Evolutionary conservation across 2,888 invertebrate genomes (phyloP).

Genomic region (Stenichneumon culpator): DNA sequence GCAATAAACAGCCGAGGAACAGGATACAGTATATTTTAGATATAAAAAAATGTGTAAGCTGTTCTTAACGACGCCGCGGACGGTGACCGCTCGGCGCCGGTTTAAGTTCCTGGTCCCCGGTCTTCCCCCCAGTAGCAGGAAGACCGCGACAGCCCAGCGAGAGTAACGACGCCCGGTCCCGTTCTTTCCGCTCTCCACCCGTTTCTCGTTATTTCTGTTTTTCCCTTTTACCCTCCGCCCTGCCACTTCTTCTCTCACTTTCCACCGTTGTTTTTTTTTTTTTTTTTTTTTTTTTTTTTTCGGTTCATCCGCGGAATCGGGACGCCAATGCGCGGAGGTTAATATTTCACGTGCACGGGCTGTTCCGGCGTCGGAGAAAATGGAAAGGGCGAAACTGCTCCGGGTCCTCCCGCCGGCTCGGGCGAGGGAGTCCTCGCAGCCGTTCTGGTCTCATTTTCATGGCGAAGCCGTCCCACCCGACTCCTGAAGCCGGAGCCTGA

Average conservation of each 20-base stretch:
- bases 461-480: conserved; percentile 56
- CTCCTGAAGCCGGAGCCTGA: conserved; percentile 68
- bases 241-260: background rate
- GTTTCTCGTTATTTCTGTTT: conserved; percentile 64
- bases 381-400: conserved; percentile 74
- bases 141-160: conserved; percentile 40
- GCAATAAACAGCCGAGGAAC: no score
- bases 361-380: conserved; percentile 83
- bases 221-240: background rate
- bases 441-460: conserved; percentile 50
- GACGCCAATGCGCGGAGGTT: conserved; percentile 75
- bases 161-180: conserved; percentile 52
- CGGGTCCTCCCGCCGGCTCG: conserved; percentile 44
- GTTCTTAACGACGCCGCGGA: conserved; percentile 43
- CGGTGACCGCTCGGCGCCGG: conserved; percentile 56
- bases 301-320: conserved; percentile 70
- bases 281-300: conserved; percentile 45
- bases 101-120: conserved; percentile 39
- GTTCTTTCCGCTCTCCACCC: conserved; percentile 61
- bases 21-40: conserved; percentile 16
- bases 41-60: conserved; percentile 38
- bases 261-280: conserved; percentile 29
- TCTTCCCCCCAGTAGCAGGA: conserved; percentile 22
- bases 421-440: conserved; percentile 41
- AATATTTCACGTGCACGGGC: conserved; percentile 82